Base-by-base conservation (phyloP, 2,797 vertebrate genomes). In the Crenuchus spilurus region DNA sequence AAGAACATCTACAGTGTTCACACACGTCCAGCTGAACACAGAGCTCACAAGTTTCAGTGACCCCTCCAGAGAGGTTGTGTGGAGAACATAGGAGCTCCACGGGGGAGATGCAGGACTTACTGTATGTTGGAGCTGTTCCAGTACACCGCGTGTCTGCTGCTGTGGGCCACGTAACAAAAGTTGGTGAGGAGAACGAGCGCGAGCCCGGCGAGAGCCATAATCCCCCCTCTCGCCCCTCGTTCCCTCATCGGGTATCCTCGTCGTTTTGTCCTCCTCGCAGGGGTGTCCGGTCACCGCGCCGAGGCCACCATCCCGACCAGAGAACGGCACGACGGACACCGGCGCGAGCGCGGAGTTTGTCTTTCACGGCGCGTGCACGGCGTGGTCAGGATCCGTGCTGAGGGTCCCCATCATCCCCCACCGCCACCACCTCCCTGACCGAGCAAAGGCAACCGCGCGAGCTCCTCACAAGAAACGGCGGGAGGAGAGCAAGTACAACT, bases 41-140 rank as follows among this genome's bases (percentile, higher is more conserved):
- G n/a, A n/a, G n/a, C n/a, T n/a, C n/a, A n/a, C n/a, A n/a, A n/a
- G n/a, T n/a, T n/a, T n/a, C n/a, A n/a, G n/a, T n/a, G n/a, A n/a
- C n/a, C n/a, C n/a, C n/a, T n/a, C 10, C 4, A 37, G 35, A 10
- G 4, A 37, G 35, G 4, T 37, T 4, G 35, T 4, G 4, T 37
- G 4, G 35, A 4, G 35, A 4, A 37, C 4, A 37, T 37, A 10
- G 4, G 35, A 4, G 35, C 4, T 4, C 4, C 4, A 37, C 10
- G 35, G 35, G 10, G 35, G 35, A n/a, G 0, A 18, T 20, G 30
- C 20, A 22, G 24, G 35, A 93, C 96, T 97, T 94, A 97, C 96
- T 95, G 94, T 90, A 94, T 94, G 90, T 96, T 97, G 85, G 95
- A 96, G 92, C 94, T 96, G 94, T 97, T 97, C 96, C 96, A 97